phyloP scores from a whole-genome alignment of 2,113 vertebrate genomes.

The Corythaixoides concolor region DNA sequence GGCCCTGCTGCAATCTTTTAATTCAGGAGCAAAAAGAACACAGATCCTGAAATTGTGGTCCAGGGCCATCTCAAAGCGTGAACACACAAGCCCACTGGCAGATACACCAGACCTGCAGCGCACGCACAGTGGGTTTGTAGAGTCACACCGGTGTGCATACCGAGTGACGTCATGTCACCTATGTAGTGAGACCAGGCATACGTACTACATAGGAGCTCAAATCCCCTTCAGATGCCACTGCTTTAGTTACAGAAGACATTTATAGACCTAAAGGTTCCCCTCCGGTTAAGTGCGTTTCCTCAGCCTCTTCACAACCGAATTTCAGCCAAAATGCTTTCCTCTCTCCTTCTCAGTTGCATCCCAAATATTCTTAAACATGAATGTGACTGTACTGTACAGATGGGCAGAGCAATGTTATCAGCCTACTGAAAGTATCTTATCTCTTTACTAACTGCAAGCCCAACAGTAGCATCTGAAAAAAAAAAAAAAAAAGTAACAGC shows the following conservation, averaged over 20 bases:
- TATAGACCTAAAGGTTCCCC: background rate
- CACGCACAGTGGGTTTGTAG: accelerated
- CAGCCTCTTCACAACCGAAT: background rate
- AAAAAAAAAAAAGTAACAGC: background rate
- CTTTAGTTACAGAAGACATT: background rate
- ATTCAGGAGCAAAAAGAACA: background rate
- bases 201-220: background rate
- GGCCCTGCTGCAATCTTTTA: background rate
- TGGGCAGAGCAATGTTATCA: background rate
- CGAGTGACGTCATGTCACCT: background rate
- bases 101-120: background rate
- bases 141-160: background rate
- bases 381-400: background rate
- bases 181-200: background rate
- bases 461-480: background rate
- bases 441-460: background rate
- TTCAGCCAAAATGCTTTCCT: background rate
- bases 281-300: background rate
- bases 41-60: background rate
- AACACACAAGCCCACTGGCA: background rate
- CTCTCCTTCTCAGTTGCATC: background rate
- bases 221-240: background rate
- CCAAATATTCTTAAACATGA: background rate
- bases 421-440: background rate
- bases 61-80: background rate